phyloP scores from a whole-genome alignment of 2,113 vertebrate genomes.

The Charadrius vociferus region DNA sequence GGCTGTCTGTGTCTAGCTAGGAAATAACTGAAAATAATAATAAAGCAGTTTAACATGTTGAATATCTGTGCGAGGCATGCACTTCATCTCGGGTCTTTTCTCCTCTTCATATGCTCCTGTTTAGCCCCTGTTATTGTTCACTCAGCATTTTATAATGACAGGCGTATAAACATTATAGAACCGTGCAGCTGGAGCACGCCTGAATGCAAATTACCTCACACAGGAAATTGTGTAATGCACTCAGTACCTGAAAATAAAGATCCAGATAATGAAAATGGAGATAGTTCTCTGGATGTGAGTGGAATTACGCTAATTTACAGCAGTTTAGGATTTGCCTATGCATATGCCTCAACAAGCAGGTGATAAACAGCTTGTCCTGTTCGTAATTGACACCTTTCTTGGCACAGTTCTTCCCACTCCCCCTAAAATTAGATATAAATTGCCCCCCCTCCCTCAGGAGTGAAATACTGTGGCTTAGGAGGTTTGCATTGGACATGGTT shows the following conservation, averaged over 20 bases:
- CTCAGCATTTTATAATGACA: constrained; percentile 33
- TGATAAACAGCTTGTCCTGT: neutral
- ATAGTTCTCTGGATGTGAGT: neutral
- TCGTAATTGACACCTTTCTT: neutral
- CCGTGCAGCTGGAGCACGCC: neutral
- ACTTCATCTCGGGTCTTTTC: neutral
- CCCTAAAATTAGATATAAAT: neutral
- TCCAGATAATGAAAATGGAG: constrained; percentile 18
- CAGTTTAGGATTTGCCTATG: constrained; percentile 10
- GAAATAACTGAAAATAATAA: constrained; percentile 11
- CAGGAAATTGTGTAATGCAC: neutral
- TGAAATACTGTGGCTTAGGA: neutral
- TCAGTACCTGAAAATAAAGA: constrained; percentile 37
- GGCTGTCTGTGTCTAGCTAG: neutral
- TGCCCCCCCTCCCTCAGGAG: neutral
- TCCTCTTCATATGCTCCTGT: neutral
- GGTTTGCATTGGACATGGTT: neutral
- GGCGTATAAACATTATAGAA: neutral
- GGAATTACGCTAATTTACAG: constrained; percentile 4
- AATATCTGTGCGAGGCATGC: neutral
- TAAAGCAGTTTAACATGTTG: neutral
- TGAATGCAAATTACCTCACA: neutral
- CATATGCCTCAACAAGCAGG: neutral
- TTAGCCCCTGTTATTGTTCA: constrained; percentile 19
- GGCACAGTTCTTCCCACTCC: neutral